Evolutionary conservation across 2,113 vertebrate species (phyloP).

Genomic region (Coryphaenoides rupestris): DNA sequence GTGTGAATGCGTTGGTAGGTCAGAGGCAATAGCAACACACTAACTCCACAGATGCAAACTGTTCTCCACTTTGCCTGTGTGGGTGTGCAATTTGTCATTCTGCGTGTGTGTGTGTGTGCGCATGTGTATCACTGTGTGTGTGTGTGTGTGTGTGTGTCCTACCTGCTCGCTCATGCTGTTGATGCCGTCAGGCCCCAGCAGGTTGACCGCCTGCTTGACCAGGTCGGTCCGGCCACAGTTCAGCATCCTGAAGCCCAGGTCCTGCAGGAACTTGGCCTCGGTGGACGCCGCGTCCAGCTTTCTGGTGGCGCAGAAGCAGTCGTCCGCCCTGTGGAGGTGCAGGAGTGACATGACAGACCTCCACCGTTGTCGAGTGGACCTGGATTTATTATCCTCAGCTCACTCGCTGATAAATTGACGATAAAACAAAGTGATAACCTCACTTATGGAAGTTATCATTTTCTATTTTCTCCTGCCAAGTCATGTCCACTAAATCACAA

Average conservation of each 20-base stretch:
- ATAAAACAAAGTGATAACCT: too few relatives aligned
- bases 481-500: too few relatives aligned
- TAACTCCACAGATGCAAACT: too few relatives aligned
- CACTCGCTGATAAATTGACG: too few relatives aligned
- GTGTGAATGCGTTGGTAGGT: background rate
- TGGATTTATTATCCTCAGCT: too few relatives aligned
- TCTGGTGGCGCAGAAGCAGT: slow-evolving; percentile 70
- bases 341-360: background rate
- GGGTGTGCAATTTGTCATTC: too few relatives aligned
- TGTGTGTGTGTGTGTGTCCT: background rate
- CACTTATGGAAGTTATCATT: too few relatives aligned
- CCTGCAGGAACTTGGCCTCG: slow-evolving; percentile 74
- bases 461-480: too few relatives aligned
- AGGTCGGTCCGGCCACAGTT: slow-evolving; percentile 77
- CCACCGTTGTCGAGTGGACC: background rate
- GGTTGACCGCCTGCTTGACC: slow-evolving; percentile 73
- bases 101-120: too few relatives aligned
- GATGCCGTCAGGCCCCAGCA: slow-evolving; percentile 75
- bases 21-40: too few relatives aligned
- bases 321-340: slow-evolving; percentile 65
- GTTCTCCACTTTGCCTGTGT: too few relatives aligned
- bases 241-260: slow-evolving; percentile 79
- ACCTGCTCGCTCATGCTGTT: slow-evolving; percentile 80
- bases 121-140: too few relatives aligned
- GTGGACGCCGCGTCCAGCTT: slow-evolving; percentile 74